Evolutionary conservation across 1,140 invertebrate genomes (phyloP), one percentile per base, ranked within the genome.

Genomic region (Aphelinus atriplicis): DNA sequence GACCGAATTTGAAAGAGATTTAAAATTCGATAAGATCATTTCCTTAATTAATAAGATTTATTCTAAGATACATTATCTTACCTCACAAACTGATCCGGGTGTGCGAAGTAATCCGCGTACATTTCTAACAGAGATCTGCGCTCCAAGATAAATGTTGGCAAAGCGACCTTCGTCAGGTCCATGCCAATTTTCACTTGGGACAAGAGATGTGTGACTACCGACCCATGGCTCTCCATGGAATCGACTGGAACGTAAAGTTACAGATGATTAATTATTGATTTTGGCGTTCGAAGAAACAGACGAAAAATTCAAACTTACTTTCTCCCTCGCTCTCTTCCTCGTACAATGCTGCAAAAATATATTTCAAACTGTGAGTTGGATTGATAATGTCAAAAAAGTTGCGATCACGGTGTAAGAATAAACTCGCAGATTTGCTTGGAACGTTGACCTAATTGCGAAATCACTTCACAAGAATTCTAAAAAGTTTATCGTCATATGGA

Each of bases 31-130:
- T 26, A 26, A 26, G 26, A 26, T 26, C 26, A 26, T 26, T 26
- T 26, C 26, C 26, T 26, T 26, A 26, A 26, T 26, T 26, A 26
- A 26, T 26, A 26, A 26, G 26, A 26, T 26, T 26, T 26, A 26
- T 26, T 26, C 26, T 26, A 26, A 26, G 26, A 26, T 26, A 26
- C 26, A 26, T 26, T 26, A 26, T 26, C 51, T 6, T 90, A 98
- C 97, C 93, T 95, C 73, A 97, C 91, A 87, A 99, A 97, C 80
- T 98, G 91, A 88, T 99, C 96, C 1, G 97, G 96, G 91, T 99
- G 97, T 45, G 97, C 96, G 90, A 99, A 99, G 84, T 98, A 99
- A 90, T 99, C 97, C 10, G 97, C 95, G 84, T 99, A 97, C 95
- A 98, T 99, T 89, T 99, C 98, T 56, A 99, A 89, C 55, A 99